These are phyloP conservation scores for Poliocrania exsul DNA, from an alignment of 2,797 vertebrate species.

Conservation along the genomic window DNA sequence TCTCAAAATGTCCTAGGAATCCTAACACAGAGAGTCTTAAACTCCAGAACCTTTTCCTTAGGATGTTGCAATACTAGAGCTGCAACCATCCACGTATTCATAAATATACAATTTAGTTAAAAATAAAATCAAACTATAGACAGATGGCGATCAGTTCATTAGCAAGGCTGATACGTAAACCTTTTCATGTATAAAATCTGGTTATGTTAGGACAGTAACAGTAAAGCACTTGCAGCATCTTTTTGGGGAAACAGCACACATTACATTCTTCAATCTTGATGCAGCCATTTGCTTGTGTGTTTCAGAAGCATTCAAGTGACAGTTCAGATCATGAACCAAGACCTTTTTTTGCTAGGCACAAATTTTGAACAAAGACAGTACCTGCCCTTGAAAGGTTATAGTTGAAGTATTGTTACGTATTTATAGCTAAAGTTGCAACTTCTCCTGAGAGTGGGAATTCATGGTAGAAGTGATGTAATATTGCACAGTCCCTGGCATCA, in stretches of 20 bases:
- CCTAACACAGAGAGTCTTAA: neutral
- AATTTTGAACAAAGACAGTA: neutral
- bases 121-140: neutral
- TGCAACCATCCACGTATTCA: neutral
- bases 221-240: neutral
- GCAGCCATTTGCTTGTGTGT: neutral
- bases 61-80: neutral
- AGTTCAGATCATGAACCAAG: neutral
- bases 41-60: neutral
- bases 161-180: neutral
- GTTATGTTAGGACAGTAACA: neutral
- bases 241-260: neutral
- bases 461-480: neutral
- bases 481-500: neutral
- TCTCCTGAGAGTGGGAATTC: neutral
- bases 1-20: neutral
- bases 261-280: neutral
- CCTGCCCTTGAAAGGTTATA: neutral
- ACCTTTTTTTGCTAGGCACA: neutral
- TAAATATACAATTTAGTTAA: neutral
- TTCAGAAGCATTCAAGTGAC: neutral
- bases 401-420: accelerated
- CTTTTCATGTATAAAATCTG: neutral
- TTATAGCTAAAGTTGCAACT: neutral
- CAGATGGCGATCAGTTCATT: neutral